Evolutionary conservation across 2,113 vertebrate species (phyloP).

Genomic region (Baryphthengus martii): DNA sequence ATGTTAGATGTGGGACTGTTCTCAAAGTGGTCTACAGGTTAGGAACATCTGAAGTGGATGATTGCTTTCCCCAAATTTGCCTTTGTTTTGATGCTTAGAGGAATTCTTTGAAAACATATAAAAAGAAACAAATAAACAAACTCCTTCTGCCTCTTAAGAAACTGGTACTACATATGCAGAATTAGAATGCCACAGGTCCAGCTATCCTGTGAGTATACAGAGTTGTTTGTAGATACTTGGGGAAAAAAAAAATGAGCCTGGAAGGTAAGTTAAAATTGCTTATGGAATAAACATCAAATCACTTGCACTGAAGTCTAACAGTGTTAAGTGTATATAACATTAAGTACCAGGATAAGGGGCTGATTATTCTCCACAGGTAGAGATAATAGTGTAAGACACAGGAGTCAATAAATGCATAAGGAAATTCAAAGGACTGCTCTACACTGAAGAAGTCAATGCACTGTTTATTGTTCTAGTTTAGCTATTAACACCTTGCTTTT

Average conservation of each 20-base stretch:
- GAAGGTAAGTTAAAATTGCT: neutral
- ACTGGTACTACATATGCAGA: neutral
- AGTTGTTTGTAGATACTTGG: neutral
- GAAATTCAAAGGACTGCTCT: neutral
- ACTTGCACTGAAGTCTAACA: neutral
- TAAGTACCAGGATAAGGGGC: neutral
- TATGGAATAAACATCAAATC: neutral
- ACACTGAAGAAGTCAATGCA: neutral
- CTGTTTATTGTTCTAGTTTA: neutral
- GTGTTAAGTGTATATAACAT: neutral
- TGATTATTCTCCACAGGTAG: slow-evolving; percentile 27
- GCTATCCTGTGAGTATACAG: neutral
- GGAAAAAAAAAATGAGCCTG: neutral
- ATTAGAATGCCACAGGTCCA: neutral
- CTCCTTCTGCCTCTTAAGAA: neutral
- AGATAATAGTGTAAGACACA: neutral
- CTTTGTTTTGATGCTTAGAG: neutral
- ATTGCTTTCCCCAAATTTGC: neutral
- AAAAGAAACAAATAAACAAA: neutral
- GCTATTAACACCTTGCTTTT: neutral
- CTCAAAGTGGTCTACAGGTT: neutral
- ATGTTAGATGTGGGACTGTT: neutral
- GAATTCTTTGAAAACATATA: neutral
- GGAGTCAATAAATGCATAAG: neutral
- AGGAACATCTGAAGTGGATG: neutral